Conservation (phyloP, 1,140 invertebrate species). For the Euura saliciscinereae region DNA sequence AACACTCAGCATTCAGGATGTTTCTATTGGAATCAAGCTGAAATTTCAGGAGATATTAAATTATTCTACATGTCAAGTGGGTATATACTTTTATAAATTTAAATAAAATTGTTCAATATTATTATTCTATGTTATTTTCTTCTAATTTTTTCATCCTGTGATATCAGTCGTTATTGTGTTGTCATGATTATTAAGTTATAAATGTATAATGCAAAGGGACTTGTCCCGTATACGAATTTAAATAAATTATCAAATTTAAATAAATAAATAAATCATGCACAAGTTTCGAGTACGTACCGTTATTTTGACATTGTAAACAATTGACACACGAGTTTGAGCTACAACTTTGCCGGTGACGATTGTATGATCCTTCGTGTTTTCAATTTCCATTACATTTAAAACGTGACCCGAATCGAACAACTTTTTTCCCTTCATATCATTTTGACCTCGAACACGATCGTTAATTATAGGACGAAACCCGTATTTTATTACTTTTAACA, state of each 20-base stretch:
- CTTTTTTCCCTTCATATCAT: slow-evolving; percentile 16
- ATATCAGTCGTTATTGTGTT: too few species aligned
- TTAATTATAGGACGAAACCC: slow-evolving; percentile 14
- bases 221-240: too few species aligned
- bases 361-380: background rate
- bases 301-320: slow-evolving; percentile 22
- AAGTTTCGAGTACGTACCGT: slow-evolving; percentile 10
- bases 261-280: background rate
- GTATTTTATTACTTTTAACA: background rate
- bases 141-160: too few species aligned
- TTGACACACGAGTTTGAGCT: slow-evolving; percentile 20
- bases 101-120: too few species aligned
- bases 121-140: too few species aligned
- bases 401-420: slow-evolving; percentile 20
- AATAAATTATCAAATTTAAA: too few species aligned
- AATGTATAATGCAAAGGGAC: too few species aligned
- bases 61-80: background rate
- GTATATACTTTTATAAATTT: background rate
- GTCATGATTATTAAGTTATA: too few species aligned
- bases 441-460: slow-evolving; percentile 13
- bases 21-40: slow-evolving; percentile 22
- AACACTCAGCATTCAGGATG: slow-evolving; percentile 16
- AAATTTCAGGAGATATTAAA: slow-evolving; percentile 19
- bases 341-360: slow-evolving; percentile 17
- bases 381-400: slow-evolving; percentile 14